Evolutionary conservation across 2,888 invertebrate species (phyloP).

Genomic region (Drosophila antonietae): DNA sequence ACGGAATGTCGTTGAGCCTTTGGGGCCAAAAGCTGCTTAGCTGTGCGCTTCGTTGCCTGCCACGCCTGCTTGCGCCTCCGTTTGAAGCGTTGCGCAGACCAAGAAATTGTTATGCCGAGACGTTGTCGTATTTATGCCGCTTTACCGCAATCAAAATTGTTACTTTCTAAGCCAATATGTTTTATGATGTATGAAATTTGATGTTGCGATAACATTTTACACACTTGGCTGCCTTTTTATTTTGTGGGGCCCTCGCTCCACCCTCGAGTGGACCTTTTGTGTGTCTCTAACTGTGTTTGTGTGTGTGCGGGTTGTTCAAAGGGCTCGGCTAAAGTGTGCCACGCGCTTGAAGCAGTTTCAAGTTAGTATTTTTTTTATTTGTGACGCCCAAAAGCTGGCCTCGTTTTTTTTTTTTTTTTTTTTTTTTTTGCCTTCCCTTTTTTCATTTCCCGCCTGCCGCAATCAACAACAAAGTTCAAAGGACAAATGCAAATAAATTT

Average conservation of each 20-base stretch:
- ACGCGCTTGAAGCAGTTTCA: slow-evolving; percentile 32
- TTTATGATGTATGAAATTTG: slow-evolving; percentile 83
- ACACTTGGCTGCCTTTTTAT: slow-evolving; percentile 73
- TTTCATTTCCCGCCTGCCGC: slow-evolving; percentile 51
- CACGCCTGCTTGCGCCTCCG: slow-evolving; percentile 55
- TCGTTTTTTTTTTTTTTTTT: slow-evolving; percentile 14
- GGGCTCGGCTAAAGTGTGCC: slow-evolving; percentile 45
- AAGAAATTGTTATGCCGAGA: slow-evolving; percentile 60
- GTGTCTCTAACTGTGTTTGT: not conserved
- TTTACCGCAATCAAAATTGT: slow-evolving; percentile 79
- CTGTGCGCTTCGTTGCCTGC: slow-evolving; percentile 63
- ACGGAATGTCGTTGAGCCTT: slow-evolving; percentile 18
- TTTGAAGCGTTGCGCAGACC: slow-evolving; percentile 14
- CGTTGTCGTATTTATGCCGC: slow-evolving; percentile 55
- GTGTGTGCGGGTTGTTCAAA: slow-evolving; percentile 6
- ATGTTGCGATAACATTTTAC: slow-evolving; percentile 81
- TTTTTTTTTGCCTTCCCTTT: not conserved
- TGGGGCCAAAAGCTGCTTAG: slow-evolving; percentile 42
- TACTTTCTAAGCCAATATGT: slow-evolving; percentile 82
- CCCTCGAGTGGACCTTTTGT: slow-evolving; percentile 28
- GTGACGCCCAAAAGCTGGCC: slow-evolving; percentile 28
- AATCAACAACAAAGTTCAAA: slow-evolving; percentile 76
- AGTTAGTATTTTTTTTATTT: slow-evolving; percentile 17
- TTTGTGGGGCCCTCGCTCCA: slow-evolving; percentile 17
- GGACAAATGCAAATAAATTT: slow-evolving; percentile 76